Base-by-base conservation (phyloP, 1,140 invertebrate species). In the Dendroctonus ponderosae region DNA sequence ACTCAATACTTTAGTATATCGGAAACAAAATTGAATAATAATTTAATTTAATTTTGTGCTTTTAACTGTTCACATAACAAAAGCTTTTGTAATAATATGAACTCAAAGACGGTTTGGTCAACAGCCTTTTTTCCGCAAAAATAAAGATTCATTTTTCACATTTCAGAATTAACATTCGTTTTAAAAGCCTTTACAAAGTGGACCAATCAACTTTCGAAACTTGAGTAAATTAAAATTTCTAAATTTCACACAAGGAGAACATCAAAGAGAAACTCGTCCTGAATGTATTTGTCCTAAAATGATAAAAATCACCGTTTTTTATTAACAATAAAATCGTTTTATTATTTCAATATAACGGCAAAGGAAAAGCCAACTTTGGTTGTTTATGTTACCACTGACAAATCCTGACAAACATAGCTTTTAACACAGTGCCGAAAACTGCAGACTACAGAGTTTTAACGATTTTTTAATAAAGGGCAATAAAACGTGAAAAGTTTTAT, bases 391-490 rank as follows among this genome's bases (percentile, higher is more conserved):
- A 48, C 11, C 5, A 14, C 46, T 48, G 14, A 48, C 11, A 48
- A 48, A 26, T 26, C 26, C 26, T 26, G 26, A 26, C 46, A 14
- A 52, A 12, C 50, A 9, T 26, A n/a, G 50, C 50, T 52, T 52
- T 52, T 52, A 52, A 52, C 50, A 14, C 37, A 52, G 12, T 52
- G 50, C 50, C 50, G 50, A 52, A 52, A 52, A 52, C 37, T 52
- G 8, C 37, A 26, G 50, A 52, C 37, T 52, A 12, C 50, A n/a
- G 9, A 37, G 9, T 37, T 52, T 52, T 52, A 52, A 15, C 12
- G 37, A 9, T 7, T 37, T 52, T 52, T 37, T 14, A 52, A 52
- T 52, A 52, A 52, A 52, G 15, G 26, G 26, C 26, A n/a, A 26
- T 52, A 52, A 52, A 52, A 12, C 5, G 50, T 5, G n/a, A 26